Percentiles rank a stretch among this genome's conserved stretches.
These are phyloP conservation scores for Spilosoma lubricipeda DNA, from an alignment of 2,888 invertebrate species.

Conservation along the genomic window DNA sequence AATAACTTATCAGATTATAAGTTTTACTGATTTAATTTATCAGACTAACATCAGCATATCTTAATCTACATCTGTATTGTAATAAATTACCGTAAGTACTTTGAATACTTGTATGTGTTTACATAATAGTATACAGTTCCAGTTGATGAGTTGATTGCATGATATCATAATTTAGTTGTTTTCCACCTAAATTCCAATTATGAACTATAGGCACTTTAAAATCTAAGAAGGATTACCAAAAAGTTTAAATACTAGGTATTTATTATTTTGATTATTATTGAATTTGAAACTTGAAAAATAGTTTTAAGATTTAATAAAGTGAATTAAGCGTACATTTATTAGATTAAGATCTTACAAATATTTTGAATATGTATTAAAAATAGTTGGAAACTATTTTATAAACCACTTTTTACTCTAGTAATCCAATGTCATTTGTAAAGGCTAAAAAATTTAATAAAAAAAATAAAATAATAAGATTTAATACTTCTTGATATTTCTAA, in stretches of 20 bases:
- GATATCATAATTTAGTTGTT: neutral
- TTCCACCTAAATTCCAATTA: neutral
- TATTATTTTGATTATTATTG: neutral
- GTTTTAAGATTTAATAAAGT: neutral
- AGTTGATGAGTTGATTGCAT: neutral
- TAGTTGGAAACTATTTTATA: neutral
- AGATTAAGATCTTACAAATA: neutral
- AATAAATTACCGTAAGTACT: conserved; percentile 45
- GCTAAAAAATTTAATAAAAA: neutral
- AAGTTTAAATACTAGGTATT: neutral
- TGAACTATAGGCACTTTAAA: neutral
- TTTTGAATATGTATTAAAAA: neutral
- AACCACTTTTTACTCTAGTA: neutral
- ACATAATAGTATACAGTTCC: conserved; percentile 60
- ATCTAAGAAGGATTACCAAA: neutral
- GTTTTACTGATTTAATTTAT: conserved; percentile 10
- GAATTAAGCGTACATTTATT: neutral
- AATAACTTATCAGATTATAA: conserved; percentile 18
- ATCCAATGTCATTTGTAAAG: neutral
- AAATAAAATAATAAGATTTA: neutral
- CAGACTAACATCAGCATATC: conserved; percentile 3
- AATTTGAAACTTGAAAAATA: neutral
- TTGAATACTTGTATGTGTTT: conserved; percentile 55
- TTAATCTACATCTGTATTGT: conserved; percentile 2
- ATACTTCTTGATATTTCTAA: neutral